Percentiles rank a stretch among this genome's conserved stretches.
These are phyloP conservation scores for Sylvia borin DNA, from an alignment of 2,797 vertebrate genomes.

Conservation along the genomic window DNA sequence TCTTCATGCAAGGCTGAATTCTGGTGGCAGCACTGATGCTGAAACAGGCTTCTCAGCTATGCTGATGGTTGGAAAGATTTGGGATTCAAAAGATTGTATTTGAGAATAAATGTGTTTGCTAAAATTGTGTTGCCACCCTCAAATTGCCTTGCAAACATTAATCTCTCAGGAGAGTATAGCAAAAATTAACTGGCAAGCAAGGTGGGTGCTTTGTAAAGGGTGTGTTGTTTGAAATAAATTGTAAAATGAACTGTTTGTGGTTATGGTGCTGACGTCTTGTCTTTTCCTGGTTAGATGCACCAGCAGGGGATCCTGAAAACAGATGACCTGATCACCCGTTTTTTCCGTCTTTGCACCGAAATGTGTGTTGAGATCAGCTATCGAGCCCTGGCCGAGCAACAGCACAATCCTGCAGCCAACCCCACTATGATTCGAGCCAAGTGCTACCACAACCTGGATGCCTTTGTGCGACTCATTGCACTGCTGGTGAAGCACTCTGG, in stretches of 20 bases:
- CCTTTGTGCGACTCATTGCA: conserved; percentile 96
- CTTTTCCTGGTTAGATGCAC: conserved; percentile 86
- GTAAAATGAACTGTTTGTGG: not conserved
- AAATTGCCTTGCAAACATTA: not conserved
- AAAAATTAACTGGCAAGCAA: not conserved
- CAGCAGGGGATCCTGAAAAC: conserved; percentile 99
- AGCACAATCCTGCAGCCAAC: conserved; percentile 97
- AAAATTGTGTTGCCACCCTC: not conserved
- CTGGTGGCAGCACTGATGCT: not conserved
- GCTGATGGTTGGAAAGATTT: not conserved
- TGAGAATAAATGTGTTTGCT: not conserved
- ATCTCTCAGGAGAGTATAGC: not conserved
- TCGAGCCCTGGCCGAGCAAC: conserved; percentile 95
- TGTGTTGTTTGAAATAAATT: not conserved
- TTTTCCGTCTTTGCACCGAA: conserved; percentile 97
- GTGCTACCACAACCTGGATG: conserved; percentile 98
- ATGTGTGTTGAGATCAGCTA: conserved; percentile 99
- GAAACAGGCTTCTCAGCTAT: not conserved
- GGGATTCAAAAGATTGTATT: not conserved
- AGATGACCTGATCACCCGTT: conserved; percentile 98
- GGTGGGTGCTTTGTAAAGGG: not conserved
- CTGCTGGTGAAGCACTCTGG: conserved; percentile 98
- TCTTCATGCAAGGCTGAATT: not conserved
- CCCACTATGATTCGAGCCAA: conserved; percentile 98
- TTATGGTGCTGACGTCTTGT: not conserved